Evolutionary conservation across 2,113 vertebrate genomes (phyloP).

Genomic region (Hiodon alosoides): DNA sequence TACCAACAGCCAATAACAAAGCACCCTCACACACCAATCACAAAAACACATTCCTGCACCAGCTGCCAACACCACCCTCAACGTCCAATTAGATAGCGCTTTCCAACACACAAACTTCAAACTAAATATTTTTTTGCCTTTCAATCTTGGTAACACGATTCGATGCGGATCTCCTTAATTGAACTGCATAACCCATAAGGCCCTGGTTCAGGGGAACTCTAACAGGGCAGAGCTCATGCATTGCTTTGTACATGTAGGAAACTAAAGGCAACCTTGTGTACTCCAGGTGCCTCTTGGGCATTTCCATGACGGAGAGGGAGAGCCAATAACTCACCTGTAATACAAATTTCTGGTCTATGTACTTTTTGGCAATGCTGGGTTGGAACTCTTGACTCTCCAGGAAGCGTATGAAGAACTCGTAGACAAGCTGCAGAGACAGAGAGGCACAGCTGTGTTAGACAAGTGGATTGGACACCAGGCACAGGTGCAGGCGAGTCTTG

Average conservation of each 20-base stretch:
- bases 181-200: no score
- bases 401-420: conserved; percentile 99
- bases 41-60: not conserved
- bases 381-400: conserved; percentile 99
- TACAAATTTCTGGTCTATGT: conserved; percentile 99
- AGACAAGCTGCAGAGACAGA: conserved; percentile 81
- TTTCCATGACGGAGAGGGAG: not conserved
- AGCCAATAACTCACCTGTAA: conserved; percentile 80
- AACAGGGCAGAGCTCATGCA: no score
- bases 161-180: no score
- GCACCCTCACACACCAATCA: not conserved
- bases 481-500: no score
- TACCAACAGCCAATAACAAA: not conserved
- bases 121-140: not conserved
- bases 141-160: no score
- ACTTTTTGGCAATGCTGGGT: conserved; percentile 99
- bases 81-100: not conserved
- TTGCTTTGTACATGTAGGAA: no score
- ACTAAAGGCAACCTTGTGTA: no score
- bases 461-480: no score
- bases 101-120: not conserved
- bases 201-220: no score
- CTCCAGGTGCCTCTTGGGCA: not conserved
- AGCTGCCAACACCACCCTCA: not conserved
- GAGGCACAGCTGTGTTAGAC: no score